A percentile compares a stretch with the other conserved stretches of the same genome.
Conservation (phyloP, 2,888 invertebrate species). For the Cosmorhoe ocellata region DNA sequence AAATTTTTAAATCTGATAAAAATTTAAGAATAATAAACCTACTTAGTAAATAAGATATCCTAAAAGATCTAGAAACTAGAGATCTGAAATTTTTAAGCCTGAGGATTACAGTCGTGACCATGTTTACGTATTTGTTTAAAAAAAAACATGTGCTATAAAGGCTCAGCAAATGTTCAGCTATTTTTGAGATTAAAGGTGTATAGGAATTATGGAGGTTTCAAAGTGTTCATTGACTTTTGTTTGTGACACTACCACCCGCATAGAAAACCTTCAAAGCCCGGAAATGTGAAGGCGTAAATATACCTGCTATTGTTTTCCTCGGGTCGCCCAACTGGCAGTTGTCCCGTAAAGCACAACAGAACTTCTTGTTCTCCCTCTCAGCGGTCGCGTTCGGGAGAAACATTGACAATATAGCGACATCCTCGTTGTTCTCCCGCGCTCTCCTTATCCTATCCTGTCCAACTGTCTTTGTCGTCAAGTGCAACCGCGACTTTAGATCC, state of each 20-base stretch:
- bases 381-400: constrained; percentile 87
- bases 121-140: too few species aligned
- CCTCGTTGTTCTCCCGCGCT: constrained; percentile 92
- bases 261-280: background rate
- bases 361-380: constrained; percentile 86
- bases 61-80: too few species aligned
- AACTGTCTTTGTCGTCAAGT: constrained; percentile 89
- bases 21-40: too few species aligned
- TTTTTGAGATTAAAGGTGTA: too few species aligned
- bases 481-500: constrained; percentile 87
- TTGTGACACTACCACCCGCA: background rate
- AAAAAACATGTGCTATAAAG: too few species aligned
- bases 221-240: too few species aligned
- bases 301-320: constrained; percentile 90
- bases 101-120: too few species aligned
- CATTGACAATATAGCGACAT: constrained; percentile 93
- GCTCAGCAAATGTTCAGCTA: too few species aligned
- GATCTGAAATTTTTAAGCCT: too few species aligned
- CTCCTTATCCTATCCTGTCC: constrained; percentile 91
- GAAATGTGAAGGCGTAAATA: background rate
- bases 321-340: constrained; percentile 90
- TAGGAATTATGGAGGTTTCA: too few species aligned
- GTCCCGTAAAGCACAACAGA: constrained; percentile 89
- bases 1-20: too few species aligned
- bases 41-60: too few species aligned